phyloP scores from a whole-genome alignment of 92 coral and sea anemone species.

The Hydrozoanthus gracilis region DNA sequence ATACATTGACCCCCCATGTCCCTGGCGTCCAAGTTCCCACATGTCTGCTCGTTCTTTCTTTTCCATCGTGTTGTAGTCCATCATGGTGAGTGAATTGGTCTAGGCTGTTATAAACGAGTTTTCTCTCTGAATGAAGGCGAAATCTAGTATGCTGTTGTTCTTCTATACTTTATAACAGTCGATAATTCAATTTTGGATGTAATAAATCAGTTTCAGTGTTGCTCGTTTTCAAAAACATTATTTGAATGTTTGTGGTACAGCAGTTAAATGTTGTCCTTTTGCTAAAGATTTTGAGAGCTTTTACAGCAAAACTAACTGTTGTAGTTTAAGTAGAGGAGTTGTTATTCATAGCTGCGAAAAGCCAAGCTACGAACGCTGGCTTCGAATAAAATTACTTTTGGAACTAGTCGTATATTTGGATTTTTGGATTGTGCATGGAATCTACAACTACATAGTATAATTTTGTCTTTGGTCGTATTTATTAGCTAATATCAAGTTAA shows the following conservation, averaged over 20 bases:
- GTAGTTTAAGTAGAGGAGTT: neutral
- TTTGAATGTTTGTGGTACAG: neutral
- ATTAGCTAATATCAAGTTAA: no score
- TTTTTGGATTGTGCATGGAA: no score
- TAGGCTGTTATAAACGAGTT: neutral
- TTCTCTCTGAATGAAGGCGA: neutral
- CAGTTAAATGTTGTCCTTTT: neutral
- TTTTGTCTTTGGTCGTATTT: no score
- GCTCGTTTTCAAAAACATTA: neutral
- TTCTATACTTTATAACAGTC: neutral
- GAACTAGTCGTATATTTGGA: no score
- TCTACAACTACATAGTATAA: no score
- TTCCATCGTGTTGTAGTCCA: conserved; percentile 56
- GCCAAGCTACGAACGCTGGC: neutral
- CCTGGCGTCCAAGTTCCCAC: conserved; percentile 50
- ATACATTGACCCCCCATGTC: conserved; percentile 54
- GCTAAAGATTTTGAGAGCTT: neutral
- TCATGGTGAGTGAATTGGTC: conserved; percentile 58
- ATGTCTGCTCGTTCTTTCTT: conserved; percentile 61
- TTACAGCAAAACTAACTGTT: neutral
- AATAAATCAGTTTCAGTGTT: neutral
- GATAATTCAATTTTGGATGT: neutral
- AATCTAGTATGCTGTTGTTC: neutral
- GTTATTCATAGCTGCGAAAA: neutral
- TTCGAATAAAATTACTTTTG: neutral